Evolutionary conservation across 2,113 vertebrate species (phyloP).

Genomic region (Podarcis muralis): DNA sequence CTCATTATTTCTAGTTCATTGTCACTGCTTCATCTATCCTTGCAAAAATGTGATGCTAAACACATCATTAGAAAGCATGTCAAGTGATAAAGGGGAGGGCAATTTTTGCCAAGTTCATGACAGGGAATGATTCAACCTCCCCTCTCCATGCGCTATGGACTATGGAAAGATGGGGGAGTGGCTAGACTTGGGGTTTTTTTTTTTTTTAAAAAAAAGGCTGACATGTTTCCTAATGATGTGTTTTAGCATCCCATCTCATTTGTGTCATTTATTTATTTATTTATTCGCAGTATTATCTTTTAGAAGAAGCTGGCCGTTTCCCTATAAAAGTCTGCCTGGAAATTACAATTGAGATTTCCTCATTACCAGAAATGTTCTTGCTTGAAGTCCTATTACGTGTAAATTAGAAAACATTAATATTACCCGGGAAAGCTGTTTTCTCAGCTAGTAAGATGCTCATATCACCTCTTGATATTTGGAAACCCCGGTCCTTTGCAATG

Average conservation of each 20-base stretch:
- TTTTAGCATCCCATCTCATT: not conserved
- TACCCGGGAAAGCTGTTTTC: constrained; percentile 73
- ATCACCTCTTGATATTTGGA: constrained; percentile 75
- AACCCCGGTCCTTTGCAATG: constrained; percentile 70
- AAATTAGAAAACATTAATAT: constrained; percentile 78
- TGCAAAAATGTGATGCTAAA: not conserved
- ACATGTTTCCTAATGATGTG: not conserved
- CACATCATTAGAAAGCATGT: not conserved
- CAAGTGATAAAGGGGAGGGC: not conserved
- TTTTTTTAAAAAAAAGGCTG: too few species aligned
- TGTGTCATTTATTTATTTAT: not conserved
- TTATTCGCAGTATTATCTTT: constrained; percentile 20
- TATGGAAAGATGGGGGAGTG: not conserved
- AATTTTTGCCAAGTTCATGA: not conserved
- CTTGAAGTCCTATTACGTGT: constrained; percentile 72
- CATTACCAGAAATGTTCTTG: constrained; percentile 73
- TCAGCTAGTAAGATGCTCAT: constrained; percentile 69
- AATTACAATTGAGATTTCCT: constrained; percentile 57
- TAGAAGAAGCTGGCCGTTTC: constrained; percentile 59
- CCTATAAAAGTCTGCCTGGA: constrained; percentile 54
- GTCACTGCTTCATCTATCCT: constrained; percentile 14
- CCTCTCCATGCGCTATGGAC: not conserved
- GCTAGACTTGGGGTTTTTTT: too few species aligned
- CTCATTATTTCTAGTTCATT: not conserved
- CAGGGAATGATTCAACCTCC: not conserved